Percentiles rank a stretch among this genome's conserved stretches.
Conservation (phyloP, 2,888 invertebrate genomes). For the Thymelicus sylvestris region DNA sequence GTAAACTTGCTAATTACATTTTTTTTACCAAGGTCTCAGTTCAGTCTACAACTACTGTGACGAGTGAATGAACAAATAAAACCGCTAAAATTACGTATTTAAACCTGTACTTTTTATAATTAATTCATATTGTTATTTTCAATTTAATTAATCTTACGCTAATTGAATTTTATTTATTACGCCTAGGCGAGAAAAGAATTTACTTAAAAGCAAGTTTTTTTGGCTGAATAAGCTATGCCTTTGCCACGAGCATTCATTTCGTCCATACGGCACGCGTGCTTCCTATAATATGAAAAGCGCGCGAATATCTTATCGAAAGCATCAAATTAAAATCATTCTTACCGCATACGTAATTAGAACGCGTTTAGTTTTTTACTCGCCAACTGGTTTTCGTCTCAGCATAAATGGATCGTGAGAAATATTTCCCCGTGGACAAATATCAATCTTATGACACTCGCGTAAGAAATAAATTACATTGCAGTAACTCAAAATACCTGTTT, state of each 20-base stretch:
- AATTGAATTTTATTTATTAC: no score
- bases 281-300: slow-evolving; percentile 35
- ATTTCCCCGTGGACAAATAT: slow-evolving; percentile 32
- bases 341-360: slow-evolving; percentile 16
- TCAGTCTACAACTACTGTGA: no score
- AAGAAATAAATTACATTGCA: slow-evolving; percentile 30
- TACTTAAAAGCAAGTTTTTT: not conserved
- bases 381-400: slow-evolving; percentile 40
- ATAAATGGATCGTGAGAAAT: slow-evolving; percentile 52
- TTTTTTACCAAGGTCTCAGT: no score
- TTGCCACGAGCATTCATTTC: not conserved
- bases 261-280: slow-evolving; percentile 40
- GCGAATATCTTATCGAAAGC: slow-evolving; percentile 26
- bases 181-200: no score
- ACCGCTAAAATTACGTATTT: no score
- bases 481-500: slow-evolving; percentile 66
- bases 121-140: no score
- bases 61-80: no score
- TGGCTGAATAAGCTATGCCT: not conserved
- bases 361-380: slow-evolving; percentile 17
- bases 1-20: no score
- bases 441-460: slow-evolving; percentile 30
- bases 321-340: slow-evolving; percentile 21
- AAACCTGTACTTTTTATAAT: no score
- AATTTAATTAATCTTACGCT: no score